Evolutionary conservation across 2,888 invertebrate genomes (phyloP).

Genomic region (Apotomis betuletana): DNA sequence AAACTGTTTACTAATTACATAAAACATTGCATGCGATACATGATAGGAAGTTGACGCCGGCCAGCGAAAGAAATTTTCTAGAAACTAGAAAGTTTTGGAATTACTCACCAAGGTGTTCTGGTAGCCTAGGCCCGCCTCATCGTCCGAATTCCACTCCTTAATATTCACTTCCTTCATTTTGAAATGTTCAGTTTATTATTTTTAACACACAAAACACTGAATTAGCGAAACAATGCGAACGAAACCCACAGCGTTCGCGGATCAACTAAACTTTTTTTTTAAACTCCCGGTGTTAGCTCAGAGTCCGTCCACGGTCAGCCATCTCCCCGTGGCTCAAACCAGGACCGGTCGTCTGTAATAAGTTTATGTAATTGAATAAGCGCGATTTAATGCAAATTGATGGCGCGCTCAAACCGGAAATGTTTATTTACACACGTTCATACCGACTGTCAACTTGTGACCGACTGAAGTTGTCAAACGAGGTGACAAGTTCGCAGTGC

Average conservation of each 20-base stretch:
- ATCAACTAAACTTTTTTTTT: constrained; percentile 45
- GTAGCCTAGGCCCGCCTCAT: constrained; percentile 87
- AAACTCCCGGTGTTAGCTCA: constrained; percentile 57
- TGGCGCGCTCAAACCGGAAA: constrained; percentile 60
- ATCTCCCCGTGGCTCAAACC: constrained; percentile 62
- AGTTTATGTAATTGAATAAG: constrained; percentile 78
- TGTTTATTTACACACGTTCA: constrained; percentile 63
- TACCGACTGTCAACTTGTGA: constrained; percentile 66
- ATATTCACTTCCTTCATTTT: constrained; percentile 68
- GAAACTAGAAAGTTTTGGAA: constrained; percentile 66
- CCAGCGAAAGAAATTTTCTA: constrained; percentile 53
- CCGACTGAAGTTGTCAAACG: constrained; percentile 65
- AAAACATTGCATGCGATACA: constrained; percentile 2
- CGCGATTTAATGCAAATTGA: constrained; percentile 76
- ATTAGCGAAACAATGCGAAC: constrained; percentile 64
- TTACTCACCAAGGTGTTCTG: constrained; percentile 87
- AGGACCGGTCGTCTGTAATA: constrained; percentile 62
- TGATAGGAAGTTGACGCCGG: constrained; percentile 4
- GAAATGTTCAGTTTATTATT: constrained; percentile 53
- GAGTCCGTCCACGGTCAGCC: constrained; percentile 60
- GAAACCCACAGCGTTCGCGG: constrained; percentile 42
- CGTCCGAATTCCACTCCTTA: constrained; percentile 80
- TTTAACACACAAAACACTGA: constrained; percentile 59
- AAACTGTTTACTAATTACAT: constrained; percentile 7
- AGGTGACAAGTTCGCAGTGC: constrained; percentile 59